Base-by-base conservation (phyloP, 2,113 vertebrate genomes). In the Ictidomys tridecemlineatus region DNA sequence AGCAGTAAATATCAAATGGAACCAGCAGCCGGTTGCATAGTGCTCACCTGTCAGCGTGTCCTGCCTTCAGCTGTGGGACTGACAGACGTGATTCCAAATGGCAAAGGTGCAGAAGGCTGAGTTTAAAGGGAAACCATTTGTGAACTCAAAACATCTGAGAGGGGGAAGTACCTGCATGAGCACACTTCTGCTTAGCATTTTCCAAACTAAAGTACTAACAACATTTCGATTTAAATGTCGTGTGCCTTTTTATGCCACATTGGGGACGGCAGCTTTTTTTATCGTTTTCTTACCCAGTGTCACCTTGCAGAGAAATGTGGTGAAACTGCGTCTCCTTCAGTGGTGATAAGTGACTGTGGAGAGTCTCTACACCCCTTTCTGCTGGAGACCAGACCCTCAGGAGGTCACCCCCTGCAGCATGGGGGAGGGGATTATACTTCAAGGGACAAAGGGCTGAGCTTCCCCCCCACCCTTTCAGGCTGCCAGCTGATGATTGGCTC, bases 141-240 rank as follows among this genome's bases (percentile, higher is more conserved):
- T 65, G 32, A 85, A 84, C 89, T 95, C 87, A 76, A 96, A 93
- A 84, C 63, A 78, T 20, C 74, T n/a, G 45, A 93, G 28, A 91
- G 39, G 45, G 93, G 48, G 61, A 93, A 93, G 45, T 61, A 87
- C 48, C 65, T 94, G 70, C 56, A 92, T 92, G 89, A 90, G 82
- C 37, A 82, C 48, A 91, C 34, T 94, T 88, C 67, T 85, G 67
- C 67, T 91, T 92, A 97, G 86, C 72, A 92, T 72, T 93, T 96
- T 85, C 61, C 42, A 96, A 92, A 85, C 82, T 67, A 97, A 90
- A 84, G 61, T 30, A 72, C 65, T 96, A 87, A 89, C 37, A 93
- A 37, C 63, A 70, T 70, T 93, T 96, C 87, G 8, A 95, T 89
- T 93, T 87, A 95, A 97, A 97, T 92, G 80, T 30, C 77, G 84